A percentile compares a stretch with the other conserved stretches of the same genome.
These are phyloP conservation scores for Grapholita molesta DNA, from an alignment of 1,140 invertebrate species.

Conservation along the genomic window DNA sequence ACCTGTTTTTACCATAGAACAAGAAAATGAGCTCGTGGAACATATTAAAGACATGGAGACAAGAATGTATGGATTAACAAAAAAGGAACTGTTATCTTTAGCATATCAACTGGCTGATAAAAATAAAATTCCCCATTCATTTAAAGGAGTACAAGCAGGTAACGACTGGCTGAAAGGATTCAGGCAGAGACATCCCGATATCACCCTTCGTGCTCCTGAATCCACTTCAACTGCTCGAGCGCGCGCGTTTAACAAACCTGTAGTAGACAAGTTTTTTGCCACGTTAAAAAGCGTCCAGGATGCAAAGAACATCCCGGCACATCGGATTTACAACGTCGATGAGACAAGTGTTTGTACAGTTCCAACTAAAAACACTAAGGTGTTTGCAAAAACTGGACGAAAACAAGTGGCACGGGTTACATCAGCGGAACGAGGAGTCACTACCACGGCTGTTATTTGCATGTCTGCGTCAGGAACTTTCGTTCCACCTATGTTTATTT, in stretches of 20 bases:
- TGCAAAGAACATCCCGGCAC: too few relatives aligned
- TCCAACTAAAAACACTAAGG: slow-evolving; percentile 36
- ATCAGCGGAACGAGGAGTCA: slow-evolving; percentile 44
- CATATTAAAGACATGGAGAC: not conserved
- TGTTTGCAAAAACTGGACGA: slow-evolving; percentile 40
- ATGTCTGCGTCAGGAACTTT: slow-evolving; percentile 41
- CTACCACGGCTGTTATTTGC: slow-evolving; percentile 46
- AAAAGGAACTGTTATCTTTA: not conserved
- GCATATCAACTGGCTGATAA: not conserved
- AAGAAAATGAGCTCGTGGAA: not conserved
- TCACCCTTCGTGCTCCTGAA: not conserved
- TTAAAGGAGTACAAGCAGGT: not conserved
- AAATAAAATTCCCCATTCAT: not conserved
- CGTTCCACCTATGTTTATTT: slow-evolving; percentile 42
- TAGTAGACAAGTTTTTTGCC: too few relatives aligned
- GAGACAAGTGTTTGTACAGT: too few relatives aligned
- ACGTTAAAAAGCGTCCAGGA: too few relatives aligned
- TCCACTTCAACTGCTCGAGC: too few relatives aligned
- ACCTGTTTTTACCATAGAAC: slow-evolving; percentile 17
- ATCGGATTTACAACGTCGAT: too few relatives aligned
- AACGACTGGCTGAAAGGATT: not conserved
- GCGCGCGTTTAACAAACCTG: too few relatives aligned
- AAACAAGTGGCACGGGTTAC: slow-evolving; percentile 44
- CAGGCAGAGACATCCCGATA: not conserved
- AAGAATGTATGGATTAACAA: not conserved